phyloP scores from a whole-genome alignment of 2,113 vertebrate genomes.

The Quiscalus mexicanus region DNA sequence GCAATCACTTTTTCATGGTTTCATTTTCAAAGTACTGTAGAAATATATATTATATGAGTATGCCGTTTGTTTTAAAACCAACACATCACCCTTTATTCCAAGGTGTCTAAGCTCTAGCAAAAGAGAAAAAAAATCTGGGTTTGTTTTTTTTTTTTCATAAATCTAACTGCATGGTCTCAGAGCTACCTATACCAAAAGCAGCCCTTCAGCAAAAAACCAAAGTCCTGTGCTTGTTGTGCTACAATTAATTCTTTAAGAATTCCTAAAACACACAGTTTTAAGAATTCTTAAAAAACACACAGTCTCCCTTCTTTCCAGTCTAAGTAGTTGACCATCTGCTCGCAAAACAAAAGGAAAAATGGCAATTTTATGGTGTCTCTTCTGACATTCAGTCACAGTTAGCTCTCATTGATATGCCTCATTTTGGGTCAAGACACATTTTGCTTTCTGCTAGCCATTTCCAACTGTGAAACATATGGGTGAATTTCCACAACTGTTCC shows the following conservation, averaged over 20 bases:
- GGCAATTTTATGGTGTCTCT: background rate
- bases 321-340: background rate
- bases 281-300: background rate
- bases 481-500: background rate
- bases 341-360: background rate
- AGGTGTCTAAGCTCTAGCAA: background rate
- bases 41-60: background rate
- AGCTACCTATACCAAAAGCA: background rate
- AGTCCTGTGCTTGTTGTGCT: rapidly evolving
- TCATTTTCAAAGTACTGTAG: background rate
- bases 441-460: background rate
- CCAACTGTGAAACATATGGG: background rate
- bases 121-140: background rate
- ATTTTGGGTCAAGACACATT: rapidly evolving
- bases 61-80: background rate
- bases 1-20: background rate
- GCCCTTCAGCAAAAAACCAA: background rate
- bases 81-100: background rate
- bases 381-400: background rate
- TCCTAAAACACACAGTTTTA: background rate
- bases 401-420: background rate
- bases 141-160: background rate
- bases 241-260: background rate
- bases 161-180: background rate
- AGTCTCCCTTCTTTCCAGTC: background rate